Evolutionary conservation across 2,797 vertebrate species (phyloP).

Genomic region (Neosalanx taihuensis): DNA sequence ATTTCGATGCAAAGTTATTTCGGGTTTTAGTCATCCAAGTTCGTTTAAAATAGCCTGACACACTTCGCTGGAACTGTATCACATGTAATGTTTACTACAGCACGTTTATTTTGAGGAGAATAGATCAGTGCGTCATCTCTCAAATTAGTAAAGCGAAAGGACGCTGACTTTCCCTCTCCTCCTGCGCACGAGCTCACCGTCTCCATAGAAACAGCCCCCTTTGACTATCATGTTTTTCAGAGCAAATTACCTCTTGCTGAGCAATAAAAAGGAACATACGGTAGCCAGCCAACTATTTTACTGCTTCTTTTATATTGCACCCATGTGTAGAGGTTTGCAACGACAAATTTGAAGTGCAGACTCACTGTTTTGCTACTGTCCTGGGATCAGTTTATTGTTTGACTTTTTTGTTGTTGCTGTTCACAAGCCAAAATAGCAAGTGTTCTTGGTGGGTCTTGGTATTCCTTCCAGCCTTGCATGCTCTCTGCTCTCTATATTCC

Average conservation of each 20-base stretch:
- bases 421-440: background rate
- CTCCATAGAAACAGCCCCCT: conserved; percentile 75
- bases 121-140: conserved; percentile 11
- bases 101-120: background rate
- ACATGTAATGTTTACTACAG: conserved; percentile 1
- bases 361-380: background rate
- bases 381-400: background rate
- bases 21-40: background rate
- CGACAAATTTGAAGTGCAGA: conserved; percentile 1
- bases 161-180: conserved; percentile 2
- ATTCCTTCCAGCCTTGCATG: background rate
- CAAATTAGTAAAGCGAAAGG: conserved; percentile 9
- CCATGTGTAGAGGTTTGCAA: conserved; percentile 25
- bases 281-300: conserved; percentile 33
- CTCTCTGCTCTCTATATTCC: background rate
- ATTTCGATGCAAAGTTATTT: background rate
- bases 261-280: conserved; percentile 65
- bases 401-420: background rate
- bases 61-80: background rate
- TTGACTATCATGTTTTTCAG: conserved; percentile 62
- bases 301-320: conserved; percentile 29
- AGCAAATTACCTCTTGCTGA: conserved; percentile 68
- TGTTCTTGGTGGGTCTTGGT: background rate
- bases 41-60: background rate
- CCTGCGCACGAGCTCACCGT: conserved; percentile 43